These are phyloP conservation scores for Netelia melanura DNA, from an alignment of 2,888 invertebrate species.

Conservation along the genomic window DNA sequence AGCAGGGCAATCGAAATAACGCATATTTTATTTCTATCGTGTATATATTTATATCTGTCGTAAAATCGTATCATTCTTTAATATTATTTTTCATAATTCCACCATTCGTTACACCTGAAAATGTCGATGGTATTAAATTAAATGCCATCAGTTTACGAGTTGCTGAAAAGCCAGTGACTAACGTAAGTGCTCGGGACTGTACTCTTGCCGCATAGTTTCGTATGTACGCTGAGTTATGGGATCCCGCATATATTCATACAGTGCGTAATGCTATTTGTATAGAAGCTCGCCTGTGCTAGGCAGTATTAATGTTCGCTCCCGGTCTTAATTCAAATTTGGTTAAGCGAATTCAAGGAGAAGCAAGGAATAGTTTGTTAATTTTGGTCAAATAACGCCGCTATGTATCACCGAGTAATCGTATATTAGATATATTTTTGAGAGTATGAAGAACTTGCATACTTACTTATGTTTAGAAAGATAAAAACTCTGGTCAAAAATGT, in stretches of 20 bases:
- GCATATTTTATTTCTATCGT: neutral
- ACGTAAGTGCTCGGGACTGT: conserved; percentile 44
- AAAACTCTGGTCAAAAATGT: neutral
- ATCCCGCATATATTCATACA: neutral
- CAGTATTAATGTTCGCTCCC: conserved; percentile 62
- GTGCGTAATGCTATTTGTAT: conserved; percentile 28
- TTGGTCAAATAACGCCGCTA: conserved; percentile 53
- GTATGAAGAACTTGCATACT: neutral
- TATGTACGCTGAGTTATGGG: conserved; percentile 45
- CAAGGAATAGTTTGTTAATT: conserved; percentile 66
- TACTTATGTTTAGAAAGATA: neutral
- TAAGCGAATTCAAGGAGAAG: conserved; percentile 64
- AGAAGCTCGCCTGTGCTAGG: conserved; percentile 33
- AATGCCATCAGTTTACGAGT: conserved; percentile 57
- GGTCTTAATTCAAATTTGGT: conserved; percentile 66
- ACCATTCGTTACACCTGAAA: conserved; percentile 39
- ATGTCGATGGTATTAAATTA: conserved; percentile 48
- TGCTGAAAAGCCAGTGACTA: conserved; percentile 57
- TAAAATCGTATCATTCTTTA: neutral
- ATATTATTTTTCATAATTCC: conserved; percentile 30
- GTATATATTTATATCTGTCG: neutral
- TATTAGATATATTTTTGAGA: conserved; percentile 39
- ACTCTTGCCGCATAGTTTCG: conserved; percentile 45
- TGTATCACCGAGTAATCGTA: conserved; percentile 19
- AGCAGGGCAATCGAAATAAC: conserved; percentile 28